phyloP scores from a whole-genome alignment of 1,140 invertebrate genomes.

The Drosophila tristis region DNA sequence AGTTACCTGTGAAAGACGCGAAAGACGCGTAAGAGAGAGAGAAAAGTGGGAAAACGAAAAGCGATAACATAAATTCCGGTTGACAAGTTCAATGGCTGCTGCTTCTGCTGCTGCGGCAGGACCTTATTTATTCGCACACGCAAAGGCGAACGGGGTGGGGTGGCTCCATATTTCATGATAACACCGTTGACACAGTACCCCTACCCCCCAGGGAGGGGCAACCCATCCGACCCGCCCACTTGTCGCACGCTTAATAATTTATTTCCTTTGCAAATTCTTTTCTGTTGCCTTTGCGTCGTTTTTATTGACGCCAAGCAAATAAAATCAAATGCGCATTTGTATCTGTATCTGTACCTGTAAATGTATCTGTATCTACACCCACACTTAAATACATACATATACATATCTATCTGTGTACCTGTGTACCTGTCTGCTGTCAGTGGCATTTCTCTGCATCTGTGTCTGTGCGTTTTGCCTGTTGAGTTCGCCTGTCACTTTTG shows the following conservation, averaged over 20 bases:
- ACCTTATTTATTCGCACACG: constrained; percentile 47
- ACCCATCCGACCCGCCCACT: background rate
- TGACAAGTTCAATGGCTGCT: constrained; percentile 73
- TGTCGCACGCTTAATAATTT: constrained; percentile 68
- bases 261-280: constrained; percentile 70
- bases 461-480: constrained; percentile 4
- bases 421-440: background rate
- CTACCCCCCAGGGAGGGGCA: background rate
- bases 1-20: constrained; percentile 88
- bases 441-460: background rate
- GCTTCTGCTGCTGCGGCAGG: constrained; percentile 12
- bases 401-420: constrained; percentile 9
- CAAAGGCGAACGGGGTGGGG: constrained; percentile 6
- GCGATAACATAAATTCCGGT: constrained; percentile 71
- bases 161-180: constrained; percentile 74
- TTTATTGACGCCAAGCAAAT: constrained; percentile 63
- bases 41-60: constrained; percentile 30
- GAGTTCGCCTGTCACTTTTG: constrained; percentile 2
- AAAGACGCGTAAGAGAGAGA: background rate
- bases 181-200: constrained; percentile 23
- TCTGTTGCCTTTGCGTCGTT: constrained; percentile 46
- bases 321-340: constrained; percentile 72
- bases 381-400: no score
- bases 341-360: constrained; percentile 31
- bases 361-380: constrained; percentile 8